These are phyloP conservation scores for Paratilapia polleni DNA, from an alignment of 2,113 vertebrate species.

Conservation along the genomic window DNA sequence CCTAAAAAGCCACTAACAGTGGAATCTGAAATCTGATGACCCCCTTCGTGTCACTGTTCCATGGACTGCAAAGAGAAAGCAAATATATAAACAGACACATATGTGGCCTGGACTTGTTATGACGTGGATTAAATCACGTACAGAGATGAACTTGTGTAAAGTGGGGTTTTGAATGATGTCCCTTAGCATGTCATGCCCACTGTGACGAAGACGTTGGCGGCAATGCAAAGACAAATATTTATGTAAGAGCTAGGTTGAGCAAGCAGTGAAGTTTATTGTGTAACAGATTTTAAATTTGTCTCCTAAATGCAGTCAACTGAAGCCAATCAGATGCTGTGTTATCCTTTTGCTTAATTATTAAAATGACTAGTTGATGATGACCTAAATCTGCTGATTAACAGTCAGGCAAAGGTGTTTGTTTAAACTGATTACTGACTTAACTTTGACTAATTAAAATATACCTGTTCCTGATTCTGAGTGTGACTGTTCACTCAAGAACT, in stretches of 20 bases:
- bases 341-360: background rate
- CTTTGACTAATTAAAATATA: background rate
- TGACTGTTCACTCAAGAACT: background rate
- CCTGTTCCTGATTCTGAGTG: background rate
- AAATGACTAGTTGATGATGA: background rate
- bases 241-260: background rate
- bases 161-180: background rate
- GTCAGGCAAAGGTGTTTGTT: background rate
- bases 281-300: background rate
- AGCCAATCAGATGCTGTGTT: background rate
- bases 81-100: background rate
- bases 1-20: slow-evolving; percentile 10
- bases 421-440: background rate
- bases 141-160: background rate
- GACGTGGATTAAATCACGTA: background rate
- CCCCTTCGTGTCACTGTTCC: background rate
- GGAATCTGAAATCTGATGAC: slow-evolving; percentile 17
- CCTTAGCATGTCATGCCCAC: background rate
- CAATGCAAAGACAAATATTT: background rate
- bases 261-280: background rate
- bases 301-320: background rate
- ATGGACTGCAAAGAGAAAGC: background rate
- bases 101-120: background rate
- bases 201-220: background rate
- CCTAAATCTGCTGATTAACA: background rate